A percentile compares a stretch with the other conserved stretches of the same genome.
Conservation (phyloP, 2,797 vertebrate genomes). For the Gallinago stenura region DNA sequence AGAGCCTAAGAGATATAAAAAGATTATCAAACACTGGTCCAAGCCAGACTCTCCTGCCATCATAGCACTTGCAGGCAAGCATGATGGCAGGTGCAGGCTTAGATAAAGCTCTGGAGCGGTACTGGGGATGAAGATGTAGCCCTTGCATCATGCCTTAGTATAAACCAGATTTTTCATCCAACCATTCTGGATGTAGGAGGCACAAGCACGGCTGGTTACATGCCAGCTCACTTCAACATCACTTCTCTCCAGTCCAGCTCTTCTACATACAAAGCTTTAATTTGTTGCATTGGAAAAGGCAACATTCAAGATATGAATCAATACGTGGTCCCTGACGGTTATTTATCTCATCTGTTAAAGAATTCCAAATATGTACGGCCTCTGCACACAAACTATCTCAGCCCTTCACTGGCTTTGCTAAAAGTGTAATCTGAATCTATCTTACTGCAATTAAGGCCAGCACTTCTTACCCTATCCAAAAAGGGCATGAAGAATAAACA, state of each 20-base stretch:
- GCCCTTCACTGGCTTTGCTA: neutral
- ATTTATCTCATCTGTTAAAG: neutral
- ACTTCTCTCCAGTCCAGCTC: neutral
- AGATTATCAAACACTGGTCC: neutral
- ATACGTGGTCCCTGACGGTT: neutral
- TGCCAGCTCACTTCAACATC: neutral
- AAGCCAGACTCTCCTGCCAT: neutral
- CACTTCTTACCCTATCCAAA: neutral
- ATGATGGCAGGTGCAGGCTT: neutral
- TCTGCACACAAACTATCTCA: neutral
- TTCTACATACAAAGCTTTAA: neutral
- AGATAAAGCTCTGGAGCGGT: neutral
- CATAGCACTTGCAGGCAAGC: neutral
- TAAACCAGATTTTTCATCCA: neutral
- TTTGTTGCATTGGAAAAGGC: neutral
- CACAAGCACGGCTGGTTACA: neutral
- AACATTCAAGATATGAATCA: neutral
- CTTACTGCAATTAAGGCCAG: neutral
- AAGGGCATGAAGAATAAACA: neutral
- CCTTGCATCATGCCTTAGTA: neutral
- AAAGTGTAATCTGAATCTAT: neutral
- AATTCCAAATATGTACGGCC: neutral
- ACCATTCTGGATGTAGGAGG: rapidly evolving
- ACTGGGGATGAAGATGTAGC: neutral
- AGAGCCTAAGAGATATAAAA: neutral